Conservation (phyloP, 2,797 vertebrate species). For the Balearica regulorum region DNA sequence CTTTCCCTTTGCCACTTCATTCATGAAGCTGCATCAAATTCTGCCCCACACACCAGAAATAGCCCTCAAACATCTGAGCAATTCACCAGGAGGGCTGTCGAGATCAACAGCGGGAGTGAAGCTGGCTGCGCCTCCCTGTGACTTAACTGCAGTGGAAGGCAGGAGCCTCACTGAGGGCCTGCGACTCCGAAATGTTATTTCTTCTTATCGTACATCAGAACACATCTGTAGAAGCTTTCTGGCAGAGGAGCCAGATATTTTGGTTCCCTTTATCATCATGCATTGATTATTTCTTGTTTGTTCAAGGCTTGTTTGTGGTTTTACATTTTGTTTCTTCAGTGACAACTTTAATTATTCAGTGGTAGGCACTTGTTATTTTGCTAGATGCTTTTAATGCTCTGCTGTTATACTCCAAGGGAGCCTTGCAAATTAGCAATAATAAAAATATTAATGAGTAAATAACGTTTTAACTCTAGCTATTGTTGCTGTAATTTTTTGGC, state of each 20-base stretch:
- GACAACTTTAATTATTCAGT: neutral
- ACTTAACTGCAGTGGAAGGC: slow-evolving; percentile 22
- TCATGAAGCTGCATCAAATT: neutral
- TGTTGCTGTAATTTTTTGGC: neutral
- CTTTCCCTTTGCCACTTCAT: neutral
- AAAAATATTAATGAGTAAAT: neutral
- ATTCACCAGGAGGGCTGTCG: neutral
- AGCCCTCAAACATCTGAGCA: neutral
- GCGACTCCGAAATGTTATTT: slow-evolving; percentile 41
- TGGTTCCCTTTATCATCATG: slow-evolving; percentile 27
- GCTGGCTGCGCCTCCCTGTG: neutral
- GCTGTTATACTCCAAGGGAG: neutral
- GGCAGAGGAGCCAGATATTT: slow-evolving; percentile 35
- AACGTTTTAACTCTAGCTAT: neutral
- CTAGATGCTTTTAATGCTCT: neutral
- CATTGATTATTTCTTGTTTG: slow-evolving; percentile 46
- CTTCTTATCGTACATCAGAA: slow-evolving; percentile 57
- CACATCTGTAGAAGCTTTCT: slow-evolving; percentile 51
- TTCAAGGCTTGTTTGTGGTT: slow-evolving; percentile 27
- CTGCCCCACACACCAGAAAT: neutral
- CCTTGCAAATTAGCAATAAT: neutral
- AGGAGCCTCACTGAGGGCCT: neutral
- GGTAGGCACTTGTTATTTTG: neutral
- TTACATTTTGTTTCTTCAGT: slow-evolving; percentile 8
- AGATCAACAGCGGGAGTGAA: neutral